These are phyloP conservation scores for Salvator merianae DNA, from an alignment of 2,113 vertebrate species.

Conservation along the genomic window DNA sequence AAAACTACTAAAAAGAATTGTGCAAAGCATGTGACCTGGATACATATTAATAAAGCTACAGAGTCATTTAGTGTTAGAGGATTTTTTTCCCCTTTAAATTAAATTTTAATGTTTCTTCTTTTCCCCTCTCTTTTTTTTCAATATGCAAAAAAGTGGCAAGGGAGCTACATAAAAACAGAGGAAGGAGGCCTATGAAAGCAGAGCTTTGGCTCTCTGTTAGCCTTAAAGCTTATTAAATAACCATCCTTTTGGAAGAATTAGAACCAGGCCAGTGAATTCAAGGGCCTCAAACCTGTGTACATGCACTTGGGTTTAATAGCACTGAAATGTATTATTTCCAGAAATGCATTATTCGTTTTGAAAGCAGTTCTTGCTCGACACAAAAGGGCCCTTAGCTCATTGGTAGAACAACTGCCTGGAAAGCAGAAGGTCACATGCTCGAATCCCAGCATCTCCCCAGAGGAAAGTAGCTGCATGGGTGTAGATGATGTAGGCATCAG, in stretches of 20 bases:
- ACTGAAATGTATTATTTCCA: background rate
- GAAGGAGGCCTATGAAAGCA: background rate
- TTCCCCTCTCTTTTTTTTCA: constrained; percentile 3
- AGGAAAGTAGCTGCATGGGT: too few species aligned
- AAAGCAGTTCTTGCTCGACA: too few species aligned
- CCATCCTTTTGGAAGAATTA: background rate
- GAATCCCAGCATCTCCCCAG: too few species aligned
- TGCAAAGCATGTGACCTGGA: constrained; percentile 59
- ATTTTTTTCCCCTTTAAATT: constrained; percentile 22
- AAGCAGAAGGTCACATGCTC: too few species aligned
- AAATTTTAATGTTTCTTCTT: background rate
- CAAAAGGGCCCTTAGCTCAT: too few species aligned
- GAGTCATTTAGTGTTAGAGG: constrained; percentile 44
- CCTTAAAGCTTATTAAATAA: background rate
- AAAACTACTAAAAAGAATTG: constrained; percentile 31
- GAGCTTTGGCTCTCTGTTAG: background rate
- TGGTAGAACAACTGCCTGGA: too few species aligned
- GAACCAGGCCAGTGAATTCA: background rate
- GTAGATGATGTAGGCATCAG: too few species aligned
- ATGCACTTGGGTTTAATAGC: background rate
- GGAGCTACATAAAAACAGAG: constrained; percentile 9
- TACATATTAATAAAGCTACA: constrained; percentile 66
- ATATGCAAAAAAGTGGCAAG: constrained; percentile 26
- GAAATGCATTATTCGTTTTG: background rate
- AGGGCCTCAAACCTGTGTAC: background rate